Evolutionary conservation across 1,140 invertebrate species (phyloP).

Genomic region (Atta texana): DNA sequence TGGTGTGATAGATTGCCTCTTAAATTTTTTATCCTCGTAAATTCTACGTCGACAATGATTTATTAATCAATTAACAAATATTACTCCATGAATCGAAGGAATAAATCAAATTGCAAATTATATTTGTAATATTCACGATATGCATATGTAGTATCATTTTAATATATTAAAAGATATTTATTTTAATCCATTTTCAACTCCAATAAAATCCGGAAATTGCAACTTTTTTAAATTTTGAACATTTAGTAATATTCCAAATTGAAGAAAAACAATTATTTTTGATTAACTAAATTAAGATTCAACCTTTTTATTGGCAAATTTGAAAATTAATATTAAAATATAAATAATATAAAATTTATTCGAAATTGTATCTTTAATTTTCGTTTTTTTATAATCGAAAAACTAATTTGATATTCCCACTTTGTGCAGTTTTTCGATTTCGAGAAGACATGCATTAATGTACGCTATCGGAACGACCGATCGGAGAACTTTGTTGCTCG

Average conservation of each 20-base stretch:
- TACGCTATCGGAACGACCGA: conserved; percentile 7
- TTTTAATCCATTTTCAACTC: conserved; percentile 10
- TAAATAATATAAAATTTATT: no score
- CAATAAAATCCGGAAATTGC: background rate
- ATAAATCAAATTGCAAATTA: conserved; percentile 31
- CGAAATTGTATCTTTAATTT: background rate
- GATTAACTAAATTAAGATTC: background rate
- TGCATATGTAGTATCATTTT: conserved; percentile 7
- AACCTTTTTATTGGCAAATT: background rate
- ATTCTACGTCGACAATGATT: background rate
- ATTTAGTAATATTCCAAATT: background rate
- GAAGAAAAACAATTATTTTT: background rate
- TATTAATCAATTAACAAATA: conserved; percentile 36
- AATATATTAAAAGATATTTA: conserved; percentile 10
- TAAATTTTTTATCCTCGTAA: conserved; percentile 20
- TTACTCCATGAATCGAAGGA: conserved; percentile 5
- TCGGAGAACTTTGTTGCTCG: conserved; percentile 28
- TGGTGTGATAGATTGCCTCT: background rate
- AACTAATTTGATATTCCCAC: background rate
- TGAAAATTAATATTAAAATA: background rate
- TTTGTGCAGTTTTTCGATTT: background rate
- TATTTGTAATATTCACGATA: background rate
- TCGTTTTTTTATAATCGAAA: background rate
- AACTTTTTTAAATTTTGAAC: background rate
- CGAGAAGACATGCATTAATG: background rate